phyloP scores from a whole-genome alignment of 2,797 vertebrate species.

The Neopelma chrysocephalum region DNA sequence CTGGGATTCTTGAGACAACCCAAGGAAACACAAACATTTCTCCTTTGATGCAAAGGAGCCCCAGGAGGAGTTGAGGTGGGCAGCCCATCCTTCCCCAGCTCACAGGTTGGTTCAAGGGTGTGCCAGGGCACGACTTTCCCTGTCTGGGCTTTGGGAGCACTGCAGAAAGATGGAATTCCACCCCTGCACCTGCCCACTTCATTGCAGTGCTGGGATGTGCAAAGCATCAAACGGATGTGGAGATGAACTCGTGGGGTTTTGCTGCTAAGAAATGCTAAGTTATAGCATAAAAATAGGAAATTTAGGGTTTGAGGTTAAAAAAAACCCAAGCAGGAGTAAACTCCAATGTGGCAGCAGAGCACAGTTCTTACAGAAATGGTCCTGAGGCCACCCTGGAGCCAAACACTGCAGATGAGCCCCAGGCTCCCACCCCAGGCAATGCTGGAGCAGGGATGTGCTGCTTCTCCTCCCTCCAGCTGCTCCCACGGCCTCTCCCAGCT shows the following conservation, averaged over 20 bases:
- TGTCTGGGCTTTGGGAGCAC: not conserved
- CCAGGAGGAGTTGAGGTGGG: not conserved
- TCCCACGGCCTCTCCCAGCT: not conserved
- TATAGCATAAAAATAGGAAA: not conserved
- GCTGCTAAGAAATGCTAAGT: not conserved
- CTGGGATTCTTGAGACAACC: not conserved
- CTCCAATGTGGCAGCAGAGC: not conserved
- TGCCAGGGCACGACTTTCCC: not conserved
- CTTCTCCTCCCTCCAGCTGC: not conserved
- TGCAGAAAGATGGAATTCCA: not conserved
- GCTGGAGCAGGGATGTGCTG: not conserved
- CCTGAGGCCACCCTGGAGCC: not conserved
- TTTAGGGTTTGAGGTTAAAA: not conserved
- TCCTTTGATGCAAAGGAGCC: not conserved
- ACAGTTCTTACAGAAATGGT: not conserved
- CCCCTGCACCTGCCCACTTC: no score
- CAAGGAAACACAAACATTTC: not conserved
- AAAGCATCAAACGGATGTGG: not conserved
- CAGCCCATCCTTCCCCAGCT: not conserved
- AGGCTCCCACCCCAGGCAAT: not conserved
- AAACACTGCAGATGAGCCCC: not conserved
- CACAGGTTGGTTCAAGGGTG: not conserved
- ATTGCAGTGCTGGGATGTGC: fast-evolving
- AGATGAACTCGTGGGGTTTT: not conserved
- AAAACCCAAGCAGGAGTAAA: not conserved